These are phyloP conservation scores for Caloenas nicobarica DNA, from an alignment of 2,113 vertebrate species.

Conservation along the genomic window DNA sequence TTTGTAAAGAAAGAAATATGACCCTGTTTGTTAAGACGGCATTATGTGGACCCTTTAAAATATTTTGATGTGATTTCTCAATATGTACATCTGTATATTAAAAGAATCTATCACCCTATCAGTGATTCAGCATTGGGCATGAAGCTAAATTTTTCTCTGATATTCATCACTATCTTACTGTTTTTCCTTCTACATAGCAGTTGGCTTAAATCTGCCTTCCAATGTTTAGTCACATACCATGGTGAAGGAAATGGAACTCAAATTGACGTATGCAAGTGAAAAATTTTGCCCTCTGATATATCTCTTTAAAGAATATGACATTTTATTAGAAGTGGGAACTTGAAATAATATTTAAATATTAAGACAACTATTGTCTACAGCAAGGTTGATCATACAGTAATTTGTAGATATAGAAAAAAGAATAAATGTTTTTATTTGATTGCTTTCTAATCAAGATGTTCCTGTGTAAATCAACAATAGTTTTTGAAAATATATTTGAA, in stretches of 20 bases:
- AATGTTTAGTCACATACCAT: background rate
- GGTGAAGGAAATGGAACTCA: background rate
- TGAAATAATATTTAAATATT: background rate
- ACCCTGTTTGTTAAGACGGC: background rate
- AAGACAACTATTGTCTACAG: background rate
- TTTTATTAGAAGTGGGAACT: background rate
- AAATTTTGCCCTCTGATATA: background rate
- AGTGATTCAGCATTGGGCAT: background rate
- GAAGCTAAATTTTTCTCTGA: background rate
- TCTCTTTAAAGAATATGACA: background rate
- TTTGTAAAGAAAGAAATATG: background rate
- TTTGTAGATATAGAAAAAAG: background rate
- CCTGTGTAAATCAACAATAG: background rate
- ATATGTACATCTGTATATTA: background rate
- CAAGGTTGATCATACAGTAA: background rate
- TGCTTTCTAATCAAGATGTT: background rate
- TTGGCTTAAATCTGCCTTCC: background rate
- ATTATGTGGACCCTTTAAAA: background rate
- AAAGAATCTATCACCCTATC: background rate
- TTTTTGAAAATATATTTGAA: background rate
- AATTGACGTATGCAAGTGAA: background rate
- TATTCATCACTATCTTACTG: background rate
- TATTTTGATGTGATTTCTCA: background rate
- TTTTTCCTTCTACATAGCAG: background rate
- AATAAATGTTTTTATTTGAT: accelerated